Base-by-base conservation (phyloP, 2,797 vertebrate genomes). In the Tamandua tetradactyla region DNA sequence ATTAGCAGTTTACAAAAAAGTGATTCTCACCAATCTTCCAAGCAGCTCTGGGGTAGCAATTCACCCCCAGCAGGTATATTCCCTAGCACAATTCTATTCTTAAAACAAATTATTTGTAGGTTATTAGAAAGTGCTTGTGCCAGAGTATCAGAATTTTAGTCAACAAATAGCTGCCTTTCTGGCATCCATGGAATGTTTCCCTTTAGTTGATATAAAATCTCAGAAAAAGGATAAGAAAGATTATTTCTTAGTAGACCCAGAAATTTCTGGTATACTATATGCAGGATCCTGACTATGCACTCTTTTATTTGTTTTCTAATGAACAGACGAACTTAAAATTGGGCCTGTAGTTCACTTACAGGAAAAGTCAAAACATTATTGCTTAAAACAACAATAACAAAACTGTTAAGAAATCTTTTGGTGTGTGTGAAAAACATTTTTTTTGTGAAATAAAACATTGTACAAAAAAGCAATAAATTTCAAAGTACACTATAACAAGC, bases 1-100 rank as follows among this genome's bases (percentile, higher is more conserved):
- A 40, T 66, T 76, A 37, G 69, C 62, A 55, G 22, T 64, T 89
- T 68, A 57, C 71, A 92, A 87, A 94, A 92, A 12, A 89, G 69
- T 55, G 47, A 68, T 49, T 71, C 55, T 89, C 69, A 52, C 57
- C 64, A 84, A 47, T 84, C 66, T 87, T 83, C 64, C 17, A 82
- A 83, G 35, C 71, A 87, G 80, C 44, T 92, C 64, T 69, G 90
- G 44, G 55, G 87, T 92, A 81, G 92, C 64, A 90, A 93, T 30
- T 87, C 64, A 94, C 17, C 49, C 47, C 25, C 32, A 69, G 49
- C 18, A 69, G 17, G 52, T n/a, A 83, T 49, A 44, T 47, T 11
- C 62, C 62, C 40, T 30, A 40, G 17, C 62, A 49, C 85, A 62
- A 4, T 68, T 18, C 15, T 30, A 25, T 64, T 57, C 78, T 92